Conservation (phyloP, 1,140 invertebrate genomes). For the Euwallacea similis region DNA sequence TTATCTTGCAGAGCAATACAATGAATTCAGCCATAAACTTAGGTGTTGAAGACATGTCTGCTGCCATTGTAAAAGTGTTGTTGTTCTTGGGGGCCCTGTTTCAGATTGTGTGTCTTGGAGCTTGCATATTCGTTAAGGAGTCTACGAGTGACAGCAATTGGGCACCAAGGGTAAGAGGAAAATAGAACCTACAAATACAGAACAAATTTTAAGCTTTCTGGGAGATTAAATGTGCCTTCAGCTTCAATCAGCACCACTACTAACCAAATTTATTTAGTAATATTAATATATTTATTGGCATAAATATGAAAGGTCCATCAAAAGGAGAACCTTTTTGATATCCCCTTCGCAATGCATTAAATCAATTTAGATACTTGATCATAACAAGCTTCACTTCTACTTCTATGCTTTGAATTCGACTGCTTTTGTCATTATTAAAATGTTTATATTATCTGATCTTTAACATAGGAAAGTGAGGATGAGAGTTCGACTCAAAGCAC, state of each 20-base stretch:
- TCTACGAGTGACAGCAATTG: constrained; percentile 45
- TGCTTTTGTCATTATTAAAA: too few relatives aligned
- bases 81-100: constrained; percentile 71
- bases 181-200: neutral
- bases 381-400: neutral
- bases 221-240: too few relatives aligned
- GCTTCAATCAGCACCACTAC: too few relatives aligned
- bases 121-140: constrained; percentile 65
- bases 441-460: neutral
- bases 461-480: constrained; percentile 56
- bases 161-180: constrained; percentile 45
- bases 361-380: too few relatives aligned
- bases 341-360: too few relatives aligned
- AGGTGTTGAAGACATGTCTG: constrained; percentile 62
- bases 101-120: constrained; percentile 67
- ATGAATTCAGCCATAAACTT: constrained; percentile 51
- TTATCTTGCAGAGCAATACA: neutral
- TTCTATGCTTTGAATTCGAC: neutral
- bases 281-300: too few relatives aligned
- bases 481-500: constrained; percentile 63
- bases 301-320: too few relatives aligned
- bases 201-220: too few relatives aligned
- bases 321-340: too few relatives aligned
- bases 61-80: constrained; percentile 66
- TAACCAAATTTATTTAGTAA: too few relatives aligned